Evolutionary conservation across 2,797 vertebrate species (phyloP).

Genomic region (Siniperca undulata): DNA sequence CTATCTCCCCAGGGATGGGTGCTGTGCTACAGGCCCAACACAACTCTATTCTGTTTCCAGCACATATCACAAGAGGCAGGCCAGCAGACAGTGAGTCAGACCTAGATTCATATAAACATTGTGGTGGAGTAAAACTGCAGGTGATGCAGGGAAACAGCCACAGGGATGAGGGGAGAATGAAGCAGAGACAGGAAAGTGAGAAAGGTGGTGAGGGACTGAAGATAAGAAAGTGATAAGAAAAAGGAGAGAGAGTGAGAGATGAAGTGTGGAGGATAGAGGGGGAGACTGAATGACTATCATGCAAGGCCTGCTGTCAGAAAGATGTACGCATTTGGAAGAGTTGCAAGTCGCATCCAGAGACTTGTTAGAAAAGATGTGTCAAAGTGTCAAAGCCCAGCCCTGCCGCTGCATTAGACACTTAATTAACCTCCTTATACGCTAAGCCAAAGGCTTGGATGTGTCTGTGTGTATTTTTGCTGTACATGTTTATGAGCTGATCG

Average conservation of each 20-base stretch:
- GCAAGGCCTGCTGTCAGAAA: constrained; percentile 62
- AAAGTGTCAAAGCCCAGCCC: constrained; percentile 74
- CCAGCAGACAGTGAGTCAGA: constrained; percentile 74
- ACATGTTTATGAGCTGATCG: constrained; percentile 43
- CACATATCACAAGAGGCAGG: constrained; percentile 69
- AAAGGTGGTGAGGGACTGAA: constrained; percentile 42
- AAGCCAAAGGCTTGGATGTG: constrained; percentile 57
- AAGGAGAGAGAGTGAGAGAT: constrained; percentile 56
- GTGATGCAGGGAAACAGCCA: constrained; percentile 72
- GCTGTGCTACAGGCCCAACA: constrained; percentile 60
- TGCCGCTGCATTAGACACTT: constrained; percentile 80
- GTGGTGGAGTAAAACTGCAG: constrained; percentile 69
- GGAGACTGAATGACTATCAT: constrained; percentile 27
- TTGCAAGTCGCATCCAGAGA: constrained; percentile 72
- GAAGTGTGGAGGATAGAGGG: constrained; percentile 45
- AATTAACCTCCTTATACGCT: constrained; percentile 82
- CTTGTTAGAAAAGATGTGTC: constrained; percentile 77
- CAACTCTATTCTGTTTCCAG: constrained; percentile 62
- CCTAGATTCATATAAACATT: constrained; percentile 74
- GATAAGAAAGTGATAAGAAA: constrained; percentile 46
- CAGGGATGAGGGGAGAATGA: constrained; percentile 42
- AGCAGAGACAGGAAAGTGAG: constrained; percentile 38
- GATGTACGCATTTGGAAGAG: constrained; percentile 62
- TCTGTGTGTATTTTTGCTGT: constrained; percentile 41
- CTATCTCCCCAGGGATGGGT: constrained; percentile 64